phyloP scores from a whole-genome alignment of 2,888 invertebrate species.

The Polydrusus pterygomalis region DNA sequence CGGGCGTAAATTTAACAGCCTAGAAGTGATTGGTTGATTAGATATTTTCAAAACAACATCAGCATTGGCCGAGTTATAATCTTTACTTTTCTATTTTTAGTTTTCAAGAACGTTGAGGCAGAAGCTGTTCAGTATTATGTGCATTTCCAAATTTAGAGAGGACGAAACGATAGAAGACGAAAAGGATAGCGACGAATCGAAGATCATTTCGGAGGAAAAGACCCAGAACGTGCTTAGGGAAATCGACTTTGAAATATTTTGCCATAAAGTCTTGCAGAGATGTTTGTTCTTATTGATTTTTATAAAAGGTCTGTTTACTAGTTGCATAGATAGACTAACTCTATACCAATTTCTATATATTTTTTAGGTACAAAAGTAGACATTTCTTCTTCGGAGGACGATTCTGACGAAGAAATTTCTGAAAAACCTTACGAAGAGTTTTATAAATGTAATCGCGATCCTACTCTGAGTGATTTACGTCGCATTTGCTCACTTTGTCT shows the following conservation, averaged over 20 bases:
- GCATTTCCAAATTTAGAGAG: slow-evolving; percentile 58
- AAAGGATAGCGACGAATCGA: slow-evolving; percentile 50
- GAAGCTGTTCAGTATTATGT: slow-evolving; percentile 65
- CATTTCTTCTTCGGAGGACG: slow-evolving; percentile 56
- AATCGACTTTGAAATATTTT: slow-evolving; percentile 66
- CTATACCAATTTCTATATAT: background rate
- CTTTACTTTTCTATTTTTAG: slow-evolving; percentile 28
- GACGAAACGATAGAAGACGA: slow-evolving; percentile 57
- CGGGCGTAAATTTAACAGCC: too few relatives aligned
- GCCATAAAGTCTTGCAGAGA: slow-evolving; percentile 72
- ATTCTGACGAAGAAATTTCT: slow-evolving; percentile 64
- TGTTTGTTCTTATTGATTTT: slow-evolving; percentile 74
- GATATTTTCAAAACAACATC: background rate
- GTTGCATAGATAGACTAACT: background rate
- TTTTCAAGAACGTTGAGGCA: slow-evolving; percentile 60
- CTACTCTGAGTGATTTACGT: slow-evolving; percentile 60
- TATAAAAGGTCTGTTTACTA: slow-evolving; percentile 68
- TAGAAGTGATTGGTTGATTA: background rate
- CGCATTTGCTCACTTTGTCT: slow-evolving; percentile 65
- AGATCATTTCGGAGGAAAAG: slow-evolving; percentile 54
- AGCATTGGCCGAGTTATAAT: too few relatives aligned
- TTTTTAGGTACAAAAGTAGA: slow-evolving; percentile 61
- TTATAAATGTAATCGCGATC: slow-evolving; percentile 63
- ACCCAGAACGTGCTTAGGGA: slow-evolving; percentile 48
- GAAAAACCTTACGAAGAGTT: slow-evolving; percentile 68